Percentiles rank a stretch among this genome's conserved stretches.
These are phyloP conservation scores for Myotis vivesi DNA, from an alignment of 2,797 vertebrate genomes.

Conservation along the genomic window DNA sequence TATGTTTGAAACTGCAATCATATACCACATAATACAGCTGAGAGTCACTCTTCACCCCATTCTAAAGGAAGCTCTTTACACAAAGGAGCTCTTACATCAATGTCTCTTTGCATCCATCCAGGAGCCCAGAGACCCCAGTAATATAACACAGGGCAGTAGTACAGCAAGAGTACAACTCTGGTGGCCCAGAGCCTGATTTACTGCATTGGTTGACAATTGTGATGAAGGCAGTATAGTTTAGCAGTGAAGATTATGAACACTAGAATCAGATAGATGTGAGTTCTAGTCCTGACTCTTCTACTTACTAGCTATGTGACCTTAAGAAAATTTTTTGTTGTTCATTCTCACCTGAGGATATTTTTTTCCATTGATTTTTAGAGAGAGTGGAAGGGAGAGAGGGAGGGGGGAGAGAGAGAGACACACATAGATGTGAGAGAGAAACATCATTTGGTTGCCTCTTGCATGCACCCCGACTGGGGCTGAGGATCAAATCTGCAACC, in stretches of 20 bases:
- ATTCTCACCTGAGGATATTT: no score
- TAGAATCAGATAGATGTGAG: not conserved
- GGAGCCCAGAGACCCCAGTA: not conserved
- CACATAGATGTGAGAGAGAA: no score
- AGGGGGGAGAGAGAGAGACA: no score
- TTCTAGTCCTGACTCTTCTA: not conserved
- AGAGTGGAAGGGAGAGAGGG: no score
- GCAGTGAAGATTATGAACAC: not conserved
- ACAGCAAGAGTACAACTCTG: not conserved
- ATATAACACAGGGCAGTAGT: not conserved
- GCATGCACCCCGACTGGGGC: no score
- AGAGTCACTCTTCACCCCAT: not conserved
- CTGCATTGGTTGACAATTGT: not conserved
- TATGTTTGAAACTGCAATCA: not conserved
- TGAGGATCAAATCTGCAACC: no score
- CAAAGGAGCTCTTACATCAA: not conserved
- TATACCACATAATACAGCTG: not conserved
- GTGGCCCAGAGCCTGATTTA: not conserved
- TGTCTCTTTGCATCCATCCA: not conserved
- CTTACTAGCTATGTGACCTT: not conserved
- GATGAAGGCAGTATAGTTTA: not conserved
- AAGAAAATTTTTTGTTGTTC: no score
- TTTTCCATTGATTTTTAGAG: no score
- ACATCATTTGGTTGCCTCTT: no score
- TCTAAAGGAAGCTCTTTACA: not conserved